Base-by-base conservation (phyloP, 2,888 invertebrate genomes). In the Synergus gifuensis region DNA sequence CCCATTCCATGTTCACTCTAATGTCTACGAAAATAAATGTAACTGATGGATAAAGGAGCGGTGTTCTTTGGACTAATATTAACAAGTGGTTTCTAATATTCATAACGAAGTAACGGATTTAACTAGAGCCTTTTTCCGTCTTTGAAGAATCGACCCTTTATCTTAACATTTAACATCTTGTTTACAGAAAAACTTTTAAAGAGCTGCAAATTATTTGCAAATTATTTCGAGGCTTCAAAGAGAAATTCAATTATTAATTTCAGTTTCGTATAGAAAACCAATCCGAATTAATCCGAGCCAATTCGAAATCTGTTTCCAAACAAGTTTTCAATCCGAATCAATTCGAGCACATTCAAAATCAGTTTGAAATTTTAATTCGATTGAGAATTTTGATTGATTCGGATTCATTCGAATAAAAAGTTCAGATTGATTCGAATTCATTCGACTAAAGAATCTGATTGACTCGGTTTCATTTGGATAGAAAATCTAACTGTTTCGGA, bases 1-100 rank as follows among this genome's bases (percentile, higher is more conserved):
- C 76, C 84, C 78, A 81, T 79, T 84, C 78, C 81, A 73, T n/a
- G 9, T 54, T 16, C n/a, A 28, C 40, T 54, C 49, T 36, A 16
- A 28, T 36, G n/a, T 54, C 49, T 73, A n/a, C 54, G 54, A 73
- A 73, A 49, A 73, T 73, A 73, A 73, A 73, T n/a, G 5, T n/a
- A 73, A 28, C 28, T 14, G 16, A 54, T 18, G 54, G 16, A 54
- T 16, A 54, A 73, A 54, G 36, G 36, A 9, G 8, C 64, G 36
- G 36, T 66, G 42, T 42, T 66, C 18, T 40, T 16, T 40, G 60
- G 22, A 60, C 60, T 60, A 60, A 60, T 22, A 60, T 60, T 60
- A 60, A 60, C 60, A 60, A 60, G 60, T 60, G 60, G 11, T 22
- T 60, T 22, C 22, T 60, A 60, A 60, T 60, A 18, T 22, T 1